Evolutionary conservation across 2,888 invertebrate genomes (phyloP).

Genomic region (Odontothrips loti): DNA sequence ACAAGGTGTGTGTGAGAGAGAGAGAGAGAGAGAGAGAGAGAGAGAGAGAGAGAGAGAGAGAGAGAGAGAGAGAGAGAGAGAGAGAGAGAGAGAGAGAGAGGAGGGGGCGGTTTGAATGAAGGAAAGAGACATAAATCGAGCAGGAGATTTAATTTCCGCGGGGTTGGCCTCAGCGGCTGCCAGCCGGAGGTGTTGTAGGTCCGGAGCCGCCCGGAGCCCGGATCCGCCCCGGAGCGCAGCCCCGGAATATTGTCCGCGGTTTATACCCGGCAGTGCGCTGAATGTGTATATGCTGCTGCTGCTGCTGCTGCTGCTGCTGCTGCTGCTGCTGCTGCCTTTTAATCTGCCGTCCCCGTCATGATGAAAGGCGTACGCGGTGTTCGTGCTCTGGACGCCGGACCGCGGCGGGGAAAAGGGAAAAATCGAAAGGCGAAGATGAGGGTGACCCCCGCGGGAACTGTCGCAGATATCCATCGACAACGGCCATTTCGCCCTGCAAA

Average conservation of each 20-base stretch:
- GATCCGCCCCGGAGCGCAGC: not conserved
- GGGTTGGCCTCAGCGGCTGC: not conserved
- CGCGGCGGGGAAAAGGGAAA: too few species aligned
- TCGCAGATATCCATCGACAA: too few species aligned
- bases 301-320: too few species aligned
- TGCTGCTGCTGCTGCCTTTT: too few species aligned
- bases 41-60: not conserved
- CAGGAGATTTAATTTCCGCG: slow-evolving; percentile 19
- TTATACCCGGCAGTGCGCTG: too few species aligned
- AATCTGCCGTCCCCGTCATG: too few species aligned
- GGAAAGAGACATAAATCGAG: slow-evolving; percentile 16
- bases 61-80: not conserved
- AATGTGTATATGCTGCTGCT: too few species aligned
- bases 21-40: not conserved
- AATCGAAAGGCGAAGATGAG: too few species aligned
- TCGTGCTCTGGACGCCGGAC: too few species aligned
- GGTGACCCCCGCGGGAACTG: too few species aligned
- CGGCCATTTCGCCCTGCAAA: too few species aligned
- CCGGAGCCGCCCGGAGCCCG: not conserved
- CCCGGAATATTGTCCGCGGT: not conserved
- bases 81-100: not conserved
- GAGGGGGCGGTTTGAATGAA: not conserved
- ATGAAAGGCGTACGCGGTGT: too few species aligned
- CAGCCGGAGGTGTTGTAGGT: not conserved
- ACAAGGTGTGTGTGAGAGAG: not conserved